phyloP scores from a whole-genome alignment of 2,113 vertebrate genomes.

The Cyprinodon brontotheroides region DNA sequence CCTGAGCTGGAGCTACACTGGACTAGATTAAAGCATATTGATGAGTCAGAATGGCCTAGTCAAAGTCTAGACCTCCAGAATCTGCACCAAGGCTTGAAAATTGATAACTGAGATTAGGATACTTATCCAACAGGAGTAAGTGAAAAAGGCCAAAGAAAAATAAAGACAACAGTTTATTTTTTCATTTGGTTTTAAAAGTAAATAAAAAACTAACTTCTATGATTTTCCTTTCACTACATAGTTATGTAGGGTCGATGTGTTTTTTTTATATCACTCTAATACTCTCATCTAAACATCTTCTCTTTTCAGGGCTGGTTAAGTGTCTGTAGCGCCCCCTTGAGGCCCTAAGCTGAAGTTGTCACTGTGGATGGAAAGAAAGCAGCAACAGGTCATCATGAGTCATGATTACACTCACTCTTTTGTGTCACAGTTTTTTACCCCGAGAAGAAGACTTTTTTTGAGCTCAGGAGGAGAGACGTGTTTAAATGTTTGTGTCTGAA shows the following conservation, averaged over 20 bases:
- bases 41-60: not conserved
- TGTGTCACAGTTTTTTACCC: slow-evolving; percentile 69
- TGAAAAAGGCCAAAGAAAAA: not conserved
- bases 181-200: not conserved
- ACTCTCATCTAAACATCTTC: slow-evolving; percentile 18
- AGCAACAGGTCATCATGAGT: slow-evolving; percentile 20
- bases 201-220: not conserved
- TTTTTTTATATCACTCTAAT: not conserved
- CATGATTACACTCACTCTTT: slow-evolving; percentile 60
- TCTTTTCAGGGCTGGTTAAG: slow-evolving; percentile 74
- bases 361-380: slow-evolving; percentile 56
- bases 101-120: too few species aligned
- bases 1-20: not conserved
- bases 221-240: not conserved
- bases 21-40: too few species aligned
- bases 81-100: too few species aligned
- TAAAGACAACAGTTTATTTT: too few species aligned
- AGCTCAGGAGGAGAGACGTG: slow-evolving; percentile 48
- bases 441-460: slow-evolving; percentile 55
- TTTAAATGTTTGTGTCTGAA: slow-evolving; percentile 37
- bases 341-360: slow-evolving; percentile 57
- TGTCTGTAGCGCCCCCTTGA: slow-evolving; percentile 57
- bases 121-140: too few species aligned
- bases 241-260: not conserved
- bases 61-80: not conserved